A percentile compares a stretch with the other conserved stretches of the same genome.
phyloP scores from a whole-genome alignment of 2,888 invertebrate species.

The Macrophya alboannulata region DNA sequence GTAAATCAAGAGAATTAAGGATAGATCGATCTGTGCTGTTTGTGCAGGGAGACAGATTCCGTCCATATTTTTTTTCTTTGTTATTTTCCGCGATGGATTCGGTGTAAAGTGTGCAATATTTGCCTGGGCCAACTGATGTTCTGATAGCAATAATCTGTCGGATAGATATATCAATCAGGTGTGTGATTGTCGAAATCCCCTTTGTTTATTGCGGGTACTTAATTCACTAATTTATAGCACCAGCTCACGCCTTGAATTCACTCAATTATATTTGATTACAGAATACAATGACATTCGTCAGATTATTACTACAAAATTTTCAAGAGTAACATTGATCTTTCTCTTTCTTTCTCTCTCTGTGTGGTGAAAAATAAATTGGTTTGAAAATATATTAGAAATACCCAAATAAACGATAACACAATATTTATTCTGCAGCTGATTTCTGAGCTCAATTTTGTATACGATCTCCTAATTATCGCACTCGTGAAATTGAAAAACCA shows the following conservation, averaged over 20 bases:
- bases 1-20: conserved; percentile 39
- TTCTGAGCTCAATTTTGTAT: too few relatives aligned
- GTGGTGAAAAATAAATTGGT: too few relatives aligned
- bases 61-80: neutral
- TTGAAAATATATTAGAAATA: too few relatives aligned
- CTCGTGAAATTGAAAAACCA: neutral
- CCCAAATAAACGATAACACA: too few relatives aligned
- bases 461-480: too few relatives aligned
- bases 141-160: conserved; percentile 44
- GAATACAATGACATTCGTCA: neutral
- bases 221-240: conserved; percentile 36
- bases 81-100: neutral
- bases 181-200: conserved; percentile 40
- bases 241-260: neutral
- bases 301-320: neutral
- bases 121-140: neutral
- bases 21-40: conserved; percentile 42
- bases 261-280: conserved; percentile 19
- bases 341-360: neutral
- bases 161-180: conserved; percentile 43
- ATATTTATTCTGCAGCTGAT: too few relatives aligned
- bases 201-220: conserved; percentile 41
- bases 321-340: neutral
- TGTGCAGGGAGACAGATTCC: neutral
- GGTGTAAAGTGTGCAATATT: neutral